Evolutionary conservation across 2,113 vertebrate species (phyloP).

Genomic region (Gadus chalcogrammus): DNA sequence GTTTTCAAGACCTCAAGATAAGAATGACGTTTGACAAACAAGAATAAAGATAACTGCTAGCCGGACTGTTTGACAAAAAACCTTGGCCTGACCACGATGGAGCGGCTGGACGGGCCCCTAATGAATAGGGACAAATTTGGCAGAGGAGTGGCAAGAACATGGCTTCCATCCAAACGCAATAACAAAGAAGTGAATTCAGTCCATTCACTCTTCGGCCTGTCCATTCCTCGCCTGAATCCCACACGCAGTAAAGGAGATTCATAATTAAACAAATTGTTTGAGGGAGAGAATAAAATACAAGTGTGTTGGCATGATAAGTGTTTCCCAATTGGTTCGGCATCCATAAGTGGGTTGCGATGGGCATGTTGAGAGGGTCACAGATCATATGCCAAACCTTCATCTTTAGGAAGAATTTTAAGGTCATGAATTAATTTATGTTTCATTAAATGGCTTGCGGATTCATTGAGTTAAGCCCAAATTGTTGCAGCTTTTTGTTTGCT

Average conservation of each 20-base stretch:
- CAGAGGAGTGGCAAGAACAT: conserved; percentile 17
- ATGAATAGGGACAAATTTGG: conserved; percentile 44
- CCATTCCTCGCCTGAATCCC: conserved; percentile 15
- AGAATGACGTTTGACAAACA: not conserved
- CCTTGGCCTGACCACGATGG: conserved; percentile 38
- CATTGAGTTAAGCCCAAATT: no score
- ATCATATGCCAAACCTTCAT: no score
- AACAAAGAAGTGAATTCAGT: conserved; percentile 60
- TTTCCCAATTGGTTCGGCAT: no score
- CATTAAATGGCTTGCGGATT: no score
- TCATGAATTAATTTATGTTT: no score
- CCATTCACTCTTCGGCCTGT: conserved; percentile 17
- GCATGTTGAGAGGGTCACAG: no score
- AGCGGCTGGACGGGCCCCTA: conserved; percentile 43
- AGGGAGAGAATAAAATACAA: not conserved
- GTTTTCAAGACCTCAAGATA: conserved; percentile 13
- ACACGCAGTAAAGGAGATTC: not conserved
- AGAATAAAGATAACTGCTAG: no score
- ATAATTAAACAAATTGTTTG: not conserved
- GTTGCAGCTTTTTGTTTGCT: no score
- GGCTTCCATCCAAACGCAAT: conserved; percentile 58
- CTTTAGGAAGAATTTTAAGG: no score
- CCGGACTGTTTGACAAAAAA: no score
- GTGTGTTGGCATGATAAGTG: no score
- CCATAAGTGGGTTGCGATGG: no score